Conservation (phyloP, 35 echinoderm and acorn worm species). For the Hemicentrotus pulcherrimus region DNA sequence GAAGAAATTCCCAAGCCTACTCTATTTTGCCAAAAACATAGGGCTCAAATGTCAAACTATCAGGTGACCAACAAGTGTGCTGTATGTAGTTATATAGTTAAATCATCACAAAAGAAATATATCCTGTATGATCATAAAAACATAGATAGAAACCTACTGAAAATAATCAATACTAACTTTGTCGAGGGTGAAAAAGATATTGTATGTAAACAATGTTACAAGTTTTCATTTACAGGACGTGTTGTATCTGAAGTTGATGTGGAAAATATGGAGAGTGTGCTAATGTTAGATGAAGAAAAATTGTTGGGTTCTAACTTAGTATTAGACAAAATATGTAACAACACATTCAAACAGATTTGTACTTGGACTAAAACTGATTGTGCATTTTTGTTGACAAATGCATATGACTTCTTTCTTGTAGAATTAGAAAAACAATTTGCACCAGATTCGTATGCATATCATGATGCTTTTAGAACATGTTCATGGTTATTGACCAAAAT, state of each 20-base stretch:
- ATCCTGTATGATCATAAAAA: slow-evolving; percentile 33
- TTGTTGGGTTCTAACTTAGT: slow-evolving; percentile 7
- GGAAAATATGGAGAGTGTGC: slow-evolving; percentile 39
- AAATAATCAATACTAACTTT: slow-evolving; percentile 36
- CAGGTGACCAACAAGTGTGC: slow-evolving; percentile 29
- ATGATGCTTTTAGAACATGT: slow-evolving; percentile 4
- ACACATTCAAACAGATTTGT: slow-evolving; percentile 37
- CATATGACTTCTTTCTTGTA: slow-evolving; percentile 32
- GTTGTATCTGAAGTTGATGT: slow-evolving; percentile 28
- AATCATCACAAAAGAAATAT: slow-evolving; percentile 49
- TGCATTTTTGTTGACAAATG: slow-evolving; percentile 53
- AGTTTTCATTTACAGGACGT: slow-evolving; percentile 26
- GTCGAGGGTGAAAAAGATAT: slow-evolving; percentile 33
- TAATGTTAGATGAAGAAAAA: slow-evolving; percentile 31
- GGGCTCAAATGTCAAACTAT: slow-evolving; percentile 46
- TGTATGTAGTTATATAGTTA: slow-evolving; percentile 44
- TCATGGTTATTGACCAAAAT: slow-evolving; percentile 47
- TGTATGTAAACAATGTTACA: slow-evolving; percentile 35
- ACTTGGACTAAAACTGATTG: slow-evolving; percentile 43
- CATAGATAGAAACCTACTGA: slow-evolving; percentile 43
- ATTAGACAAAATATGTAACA: slow-evolving; percentile 34
- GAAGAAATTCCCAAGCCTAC: slow-evolving; percentile 17
- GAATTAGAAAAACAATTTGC: slow-evolving; percentile 35
- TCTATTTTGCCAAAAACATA: slow-evolving; percentile 40
- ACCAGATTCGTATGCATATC: slow-evolving; percentile 40